phyloP scores from a whole-genome alignment of 2,888 invertebrate species.

The Polyploca ridens region DNA sequence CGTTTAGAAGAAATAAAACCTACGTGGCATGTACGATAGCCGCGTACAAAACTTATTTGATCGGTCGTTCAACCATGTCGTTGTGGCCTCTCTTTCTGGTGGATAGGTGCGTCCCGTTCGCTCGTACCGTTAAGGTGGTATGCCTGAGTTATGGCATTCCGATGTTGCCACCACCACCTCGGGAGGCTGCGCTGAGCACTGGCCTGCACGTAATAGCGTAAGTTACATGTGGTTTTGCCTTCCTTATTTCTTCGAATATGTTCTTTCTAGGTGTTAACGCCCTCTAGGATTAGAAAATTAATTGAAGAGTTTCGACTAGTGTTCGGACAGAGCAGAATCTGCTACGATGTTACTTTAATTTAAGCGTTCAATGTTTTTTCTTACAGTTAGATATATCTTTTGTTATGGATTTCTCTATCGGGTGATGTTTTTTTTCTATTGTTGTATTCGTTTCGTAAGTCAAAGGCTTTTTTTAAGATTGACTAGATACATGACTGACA shows the following conservation, averaged over 20 bases:
- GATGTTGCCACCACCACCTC: conserved; percentile 74
- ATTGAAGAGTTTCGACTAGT: conserved; percentile 43
- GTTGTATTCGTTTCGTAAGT: background rate
- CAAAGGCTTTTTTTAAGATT: background rate
- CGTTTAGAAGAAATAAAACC: conserved; percentile 79
- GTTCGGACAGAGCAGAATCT: conserved; percentile 28
- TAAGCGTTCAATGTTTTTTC: conserved; percentile 21
- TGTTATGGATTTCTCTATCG: background rate
- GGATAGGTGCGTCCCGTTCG: conserved; percentile 59
- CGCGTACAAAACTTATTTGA: conserved; percentile 82
- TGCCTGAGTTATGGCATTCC: conserved; percentile 83
- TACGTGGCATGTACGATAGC: conserved; percentile 77
- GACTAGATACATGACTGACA: background rate
- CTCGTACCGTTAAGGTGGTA: conserved; percentile 81
- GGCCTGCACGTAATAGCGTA: conserved; percentile 55
- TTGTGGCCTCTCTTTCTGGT: conserved; percentile 53
- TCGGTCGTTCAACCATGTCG: conserved; percentile 84
- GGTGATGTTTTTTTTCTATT: background rate
- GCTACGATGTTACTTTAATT: conserved; percentile 31
- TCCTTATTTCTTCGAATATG: conserved; percentile 58
- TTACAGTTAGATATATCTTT: background rate
- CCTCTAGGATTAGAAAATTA: conserved; percentile 62
- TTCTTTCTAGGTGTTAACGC: conserved; percentile 64
- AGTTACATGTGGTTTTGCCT: conserved; percentile 70
- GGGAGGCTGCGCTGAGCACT: conserved; percentile 69